phyloP scores from a whole-genome alignment of 2,797 vertebrate genomes.

The Lophotriccus pileatus region DNA sequence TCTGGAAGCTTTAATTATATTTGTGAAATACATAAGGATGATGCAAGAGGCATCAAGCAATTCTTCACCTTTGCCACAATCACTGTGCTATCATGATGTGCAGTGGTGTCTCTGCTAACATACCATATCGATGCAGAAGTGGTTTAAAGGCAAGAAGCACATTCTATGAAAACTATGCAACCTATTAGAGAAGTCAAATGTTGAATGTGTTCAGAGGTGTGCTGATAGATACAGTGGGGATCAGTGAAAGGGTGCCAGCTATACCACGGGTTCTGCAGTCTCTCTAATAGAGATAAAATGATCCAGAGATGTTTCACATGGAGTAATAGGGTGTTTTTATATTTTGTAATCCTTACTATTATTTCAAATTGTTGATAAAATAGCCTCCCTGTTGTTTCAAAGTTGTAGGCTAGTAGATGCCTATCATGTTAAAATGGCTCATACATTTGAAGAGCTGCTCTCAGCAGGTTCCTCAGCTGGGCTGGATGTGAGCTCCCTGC shows the following conservation, averaged over 20 bases:
- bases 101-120: constrained; percentile 1
- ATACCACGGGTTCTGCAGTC: background rate
- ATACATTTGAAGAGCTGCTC: background rate
- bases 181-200: constrained; percentile 44
- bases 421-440: background rate
- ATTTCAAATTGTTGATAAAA: constrained; percentile 16
- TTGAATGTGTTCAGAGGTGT: constrained; percentile 41
- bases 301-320: background rate
- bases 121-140: constrained; percentile 51
- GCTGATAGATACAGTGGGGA: constrained; percentile 61
- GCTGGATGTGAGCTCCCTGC: background rate
- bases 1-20: constrained; percentile 27
- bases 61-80: background rate
- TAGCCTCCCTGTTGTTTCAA: background rate
- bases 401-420: background rate
- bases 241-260: constrained; percentile 69
- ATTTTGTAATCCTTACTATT: background rate
- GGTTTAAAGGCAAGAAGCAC: constrained; percentile 16
- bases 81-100: constrained; percentile 22
- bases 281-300: background rate
- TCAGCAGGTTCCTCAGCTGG: background rate
- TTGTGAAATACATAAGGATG: constrained; percentile 43
- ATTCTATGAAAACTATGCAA: background rate
- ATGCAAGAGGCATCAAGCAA: constrained; percentile 15
- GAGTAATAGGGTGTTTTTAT: background rate